Conservation (phyloP, 2,888 invertebrate genomes). For the Drosophila gaucha region DNA sequence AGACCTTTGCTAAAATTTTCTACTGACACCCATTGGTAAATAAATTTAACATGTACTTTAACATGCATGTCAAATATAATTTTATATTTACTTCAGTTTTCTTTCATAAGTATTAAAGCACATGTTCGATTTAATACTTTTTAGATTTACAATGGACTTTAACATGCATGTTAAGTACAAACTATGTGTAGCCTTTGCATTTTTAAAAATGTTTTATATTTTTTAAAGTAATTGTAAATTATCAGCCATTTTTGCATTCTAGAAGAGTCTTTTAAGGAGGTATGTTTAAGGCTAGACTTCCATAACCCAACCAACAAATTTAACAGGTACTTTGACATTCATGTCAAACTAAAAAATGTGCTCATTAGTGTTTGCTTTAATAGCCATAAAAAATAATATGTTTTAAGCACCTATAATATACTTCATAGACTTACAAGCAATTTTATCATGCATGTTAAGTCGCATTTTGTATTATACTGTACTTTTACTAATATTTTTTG, state of each 20-base stretch:
- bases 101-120: too few relatives aligned
- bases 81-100: background rate
- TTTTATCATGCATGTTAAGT: background rate
- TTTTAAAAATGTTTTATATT: background rate
- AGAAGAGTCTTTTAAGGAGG: too few relatives aligned
- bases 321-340: background rate
- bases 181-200: too few relatives aligned
- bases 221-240: too few relatives aligned
- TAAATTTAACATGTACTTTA: background rate
- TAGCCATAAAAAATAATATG: too few relatives aligned
- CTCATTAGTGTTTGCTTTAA: background rate
- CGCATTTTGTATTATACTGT: background rate
- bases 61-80: background rate
- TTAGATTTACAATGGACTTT: background rate
- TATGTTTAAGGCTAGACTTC: too few relatives aligned
- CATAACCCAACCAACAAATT: background rate
- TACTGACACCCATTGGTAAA: background rate
- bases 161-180: constrained; percentile 1
- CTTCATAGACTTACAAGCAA: background rate
- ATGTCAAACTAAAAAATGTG: too few relatives aligned
- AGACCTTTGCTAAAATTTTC: too few relatives aligned
- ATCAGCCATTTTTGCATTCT: too few relatives aligned
- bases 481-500: background rate
- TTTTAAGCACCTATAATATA: too few relatives aligned
- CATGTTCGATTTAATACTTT: too few relatives aligned